Percentiles rank a stretch among this genome's conserved stretches.
Evolutionary conservation across 1,140 invertebrate species (phyloP).

Genomic region (Rhysida immarginata): DNA sequence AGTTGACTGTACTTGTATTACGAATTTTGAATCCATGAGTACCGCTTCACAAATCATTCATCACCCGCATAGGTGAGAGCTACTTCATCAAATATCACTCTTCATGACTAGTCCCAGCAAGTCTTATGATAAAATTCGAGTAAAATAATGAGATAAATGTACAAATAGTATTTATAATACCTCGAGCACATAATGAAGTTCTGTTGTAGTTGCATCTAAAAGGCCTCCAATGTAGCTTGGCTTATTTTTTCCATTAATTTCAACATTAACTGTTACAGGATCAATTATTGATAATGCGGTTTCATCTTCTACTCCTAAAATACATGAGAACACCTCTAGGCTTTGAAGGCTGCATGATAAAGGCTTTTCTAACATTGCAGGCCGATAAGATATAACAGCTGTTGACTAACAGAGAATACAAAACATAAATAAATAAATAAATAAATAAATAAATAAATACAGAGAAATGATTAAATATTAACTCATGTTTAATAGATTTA

Average conservation of each 20-base stretch:
- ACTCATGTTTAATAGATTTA: conserved; percentile 13
- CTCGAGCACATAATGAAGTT: background rate
- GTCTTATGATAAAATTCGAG: too few species aligned
- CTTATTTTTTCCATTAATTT: conserved; percentile 32
- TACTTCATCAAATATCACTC: too few species aligned
- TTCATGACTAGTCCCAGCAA: too few species aligned
- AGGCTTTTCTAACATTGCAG: conserved; percentile 51
- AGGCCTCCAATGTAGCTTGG: conserved; percentile 23
- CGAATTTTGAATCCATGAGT: too few species aligned
- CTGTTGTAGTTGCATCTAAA: conserved; percentile 26
- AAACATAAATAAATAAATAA: background rate
- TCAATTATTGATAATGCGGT: conserved; percentile 92
- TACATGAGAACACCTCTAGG: conserved; percentile 86
- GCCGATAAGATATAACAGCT: conserved; percentile 65
- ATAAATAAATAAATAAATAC: background rate
- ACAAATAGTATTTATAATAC: too few species aligned
- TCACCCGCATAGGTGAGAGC: too few species aligned
- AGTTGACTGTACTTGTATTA: too few species aligned
- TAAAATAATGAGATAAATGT: too few species aligned
- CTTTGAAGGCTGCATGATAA: conserved; percentile 75
- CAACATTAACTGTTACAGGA: conserved; percentile 65
- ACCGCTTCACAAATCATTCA: too few species aligned
- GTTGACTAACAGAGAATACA: conserved; percentile 44
- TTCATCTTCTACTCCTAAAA: conserved; percentile 77
- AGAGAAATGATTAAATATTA: conserved; percentile 9